A percentile compares a stretch with the other conserved stretches of the same genome.
Conservation (phyloP, 2,888 invertebrate species). For the Melitaea athalia region DNA sequence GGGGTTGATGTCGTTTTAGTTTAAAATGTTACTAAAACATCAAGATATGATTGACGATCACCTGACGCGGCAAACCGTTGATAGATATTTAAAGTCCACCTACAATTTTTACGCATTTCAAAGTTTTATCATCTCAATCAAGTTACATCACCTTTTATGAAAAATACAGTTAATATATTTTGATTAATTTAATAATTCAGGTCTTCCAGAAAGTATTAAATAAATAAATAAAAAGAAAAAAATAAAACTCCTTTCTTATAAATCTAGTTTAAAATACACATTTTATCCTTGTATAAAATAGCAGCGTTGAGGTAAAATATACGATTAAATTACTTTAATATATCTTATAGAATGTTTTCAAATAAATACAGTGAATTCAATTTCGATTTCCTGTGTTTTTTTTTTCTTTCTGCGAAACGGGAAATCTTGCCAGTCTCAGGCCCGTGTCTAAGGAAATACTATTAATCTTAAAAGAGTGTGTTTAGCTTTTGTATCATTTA, state of each 20-base stretch:
- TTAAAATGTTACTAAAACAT: conserved; percentile 37
- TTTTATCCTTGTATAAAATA: conserved; percentile 1
- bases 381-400: conserved; percentile 32
- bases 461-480: conserved; percentile 35
- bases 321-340: conserved; percentile 11
- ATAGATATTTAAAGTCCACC: not conserved
- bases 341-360: conserved; percentile 13
- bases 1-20: conserved; percentile 49
- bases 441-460: conserved; percentile 29
- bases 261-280: not conserved
- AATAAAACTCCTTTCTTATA: not conserved
- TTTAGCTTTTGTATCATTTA: conserved; percentile 31
- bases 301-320: not conserved
- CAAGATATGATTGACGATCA: conserved; percentile 21
- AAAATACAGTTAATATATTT: too few species aligned
- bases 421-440: conserved; percentile 27
- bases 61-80: conserved; percentile 2
- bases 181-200: too few species aligned
- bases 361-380: conserved; percentile 28
- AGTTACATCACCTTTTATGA: too few species aligned
- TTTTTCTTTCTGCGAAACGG: conserved; percentile 24
- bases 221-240: too few species aligned
- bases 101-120: not conserved
- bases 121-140: too few species aligned
- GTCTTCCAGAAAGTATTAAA: too few species aligned